A percentile compares a stretch with the other conserved stretches of the same genome.
These are phyloP conservation scores for Steatocranus sp. DNA, from an alignment of 2,797 vertebrate species.

Conservation along the genomic window DNA sequence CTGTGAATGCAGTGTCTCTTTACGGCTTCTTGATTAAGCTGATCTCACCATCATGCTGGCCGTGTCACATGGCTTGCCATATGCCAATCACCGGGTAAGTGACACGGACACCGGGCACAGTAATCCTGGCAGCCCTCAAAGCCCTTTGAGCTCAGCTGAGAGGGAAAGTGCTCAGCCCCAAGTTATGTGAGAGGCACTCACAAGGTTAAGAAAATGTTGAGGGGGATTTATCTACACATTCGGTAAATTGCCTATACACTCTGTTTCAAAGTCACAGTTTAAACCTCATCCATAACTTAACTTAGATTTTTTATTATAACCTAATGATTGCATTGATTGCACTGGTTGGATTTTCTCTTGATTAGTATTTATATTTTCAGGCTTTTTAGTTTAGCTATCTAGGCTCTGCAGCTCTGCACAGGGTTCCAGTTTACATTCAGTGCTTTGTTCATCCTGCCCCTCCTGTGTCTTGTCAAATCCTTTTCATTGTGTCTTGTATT, in stretches of 20 bases:
- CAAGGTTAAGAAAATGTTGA: background rate
- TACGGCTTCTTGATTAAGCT: slow-evolving; percentile 57
- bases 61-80: slow-evolving; percentile 58
- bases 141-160: slow-evolving; percentile 27
- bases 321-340: background rate
- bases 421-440: background rate
- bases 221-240: background rate
- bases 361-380: background rate
- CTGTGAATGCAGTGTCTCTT: slow-evolving; percentile 50
- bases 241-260: background rate
- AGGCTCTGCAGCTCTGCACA: background rate
- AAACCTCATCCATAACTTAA: background rate
- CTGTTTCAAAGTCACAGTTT: background rate
- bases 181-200: background rate
- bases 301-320: background rate
- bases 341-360: background rate
- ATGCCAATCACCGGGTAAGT: slow-evolving; percentile 45
- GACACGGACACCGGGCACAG: slow-evolving; percentile 37
- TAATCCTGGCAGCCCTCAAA: slow-evolving; percentile 15
- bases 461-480: background rate
- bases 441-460: background rate
- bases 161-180: background rate
- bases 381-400: background rate
- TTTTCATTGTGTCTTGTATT: background rate
- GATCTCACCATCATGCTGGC: slow-evolving; percentile 68